Conservation (phyloP, 2,113 vertebrate genomes). For the Andinoacara biseriatus region DNA sequence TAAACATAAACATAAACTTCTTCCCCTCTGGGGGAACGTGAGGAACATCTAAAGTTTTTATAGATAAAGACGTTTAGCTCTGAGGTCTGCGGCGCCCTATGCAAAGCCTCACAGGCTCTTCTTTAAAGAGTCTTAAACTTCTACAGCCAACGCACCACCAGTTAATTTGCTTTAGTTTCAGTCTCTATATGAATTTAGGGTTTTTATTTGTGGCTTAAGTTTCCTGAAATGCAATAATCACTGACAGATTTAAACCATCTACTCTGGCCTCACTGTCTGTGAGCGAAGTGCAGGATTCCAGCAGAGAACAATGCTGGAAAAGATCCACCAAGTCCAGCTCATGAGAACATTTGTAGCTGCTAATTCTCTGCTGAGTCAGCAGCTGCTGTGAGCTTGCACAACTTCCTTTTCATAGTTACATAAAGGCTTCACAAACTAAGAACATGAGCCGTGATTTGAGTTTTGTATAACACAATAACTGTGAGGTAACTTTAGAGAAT, state of each 20-base stretch:
- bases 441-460: background rate
- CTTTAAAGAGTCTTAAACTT: background rate
- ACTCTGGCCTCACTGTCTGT: background rate
- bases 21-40: background rate
- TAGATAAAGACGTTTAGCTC: background rate
- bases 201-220: background rate
- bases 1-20: too few species aligned
- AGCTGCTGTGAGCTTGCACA: background rate
- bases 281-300: background rate
- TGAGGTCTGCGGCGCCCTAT: background rate
- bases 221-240: background rate
- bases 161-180: background rate
- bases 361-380: background rate
- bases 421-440: background rate
- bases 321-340: background rate
- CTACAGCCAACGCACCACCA: too few species aligned
- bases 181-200: fast-evolving
- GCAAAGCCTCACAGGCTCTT: fast-evolving
- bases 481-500: background rate
- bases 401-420: background rate
- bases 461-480: background rate
- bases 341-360: fast-evolving
- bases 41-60: fast-evolving
- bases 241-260: background rate
- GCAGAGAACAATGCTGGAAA: background rate